Percentiles rank a stretch among this genome's conserved stretches.
phyloP scores from a whole-genome alignment of 2,113 vertebrate species.

The Polyodon spathula region DNA sequence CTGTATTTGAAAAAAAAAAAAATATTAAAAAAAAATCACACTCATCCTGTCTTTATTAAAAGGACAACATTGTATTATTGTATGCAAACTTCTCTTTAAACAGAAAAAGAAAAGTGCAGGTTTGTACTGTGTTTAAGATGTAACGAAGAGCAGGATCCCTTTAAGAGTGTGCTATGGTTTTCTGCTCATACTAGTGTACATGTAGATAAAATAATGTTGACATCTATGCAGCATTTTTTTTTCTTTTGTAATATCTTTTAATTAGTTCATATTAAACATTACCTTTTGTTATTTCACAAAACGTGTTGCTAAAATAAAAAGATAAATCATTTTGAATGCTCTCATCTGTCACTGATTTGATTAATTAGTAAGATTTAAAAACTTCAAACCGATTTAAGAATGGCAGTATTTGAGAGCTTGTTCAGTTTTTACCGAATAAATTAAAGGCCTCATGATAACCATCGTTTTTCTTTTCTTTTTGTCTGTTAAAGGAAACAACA shows the following conservation, averaged over 20 bases:
- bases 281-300: conserved; percentile 19
- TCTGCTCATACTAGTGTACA: conserved; percentile 20
- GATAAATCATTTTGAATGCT: conserved; percentile 45
- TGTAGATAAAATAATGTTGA: conserved; percentile 40
- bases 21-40: conserved; percentile 29
- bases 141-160: conserved; percentile 21
- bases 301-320: conserved; percentile 45
- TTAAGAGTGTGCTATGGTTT: background rate
- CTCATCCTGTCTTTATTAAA: conserved; percentile 36
- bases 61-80: conserved; percentile 39
- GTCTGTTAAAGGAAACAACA: conserved; percentile 76
- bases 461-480: conserved; percentile 53
- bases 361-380: conserved; percentile 46
- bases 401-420: conserved; percentile 71
- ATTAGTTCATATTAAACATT: conserved; percentile 48
- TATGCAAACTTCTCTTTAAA: conserved; percentile 35
- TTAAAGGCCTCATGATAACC: conserved; percentile 68
- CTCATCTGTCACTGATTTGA: conserved; percentile 40
- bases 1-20: conserved; percentile 28
- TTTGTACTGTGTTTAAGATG: conserved; percentile 34
- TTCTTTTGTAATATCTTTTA: conserved; percentile 44
- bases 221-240: conserved; percentile 38
- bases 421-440: conserved; percentile 63
- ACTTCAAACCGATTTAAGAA: conserved; percentile 54
- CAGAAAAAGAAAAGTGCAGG: conserved; percentile 34